Evolutionary conservation across 2,113 vertebrate species (phyloP), one percentile per base, ranked within the genome.

Genomic region (Salvator merianae): DNA sequence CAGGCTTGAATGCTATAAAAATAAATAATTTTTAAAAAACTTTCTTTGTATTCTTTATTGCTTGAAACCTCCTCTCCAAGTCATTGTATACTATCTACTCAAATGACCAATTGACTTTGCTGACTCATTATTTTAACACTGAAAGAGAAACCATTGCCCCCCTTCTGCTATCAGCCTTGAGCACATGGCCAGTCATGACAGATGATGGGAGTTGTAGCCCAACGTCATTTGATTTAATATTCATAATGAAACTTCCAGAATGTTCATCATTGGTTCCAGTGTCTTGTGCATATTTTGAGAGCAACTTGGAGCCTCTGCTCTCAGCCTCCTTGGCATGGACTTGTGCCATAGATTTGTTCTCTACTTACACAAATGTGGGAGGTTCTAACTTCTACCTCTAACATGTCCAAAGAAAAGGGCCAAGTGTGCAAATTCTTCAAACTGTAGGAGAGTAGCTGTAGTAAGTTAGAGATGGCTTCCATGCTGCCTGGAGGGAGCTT

Each of bases 271-370:
- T 28, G 0, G 14, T 6, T 5, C 28, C 38, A 47, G 40, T 69
- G 53, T 77, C 34, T 32, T 69, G 22, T 26, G n/a, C 59, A 28
- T 40, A 18, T 53, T 53, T 18, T 40, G 1, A 40, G 14, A 70
- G 28, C 36, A n/a, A 50, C 36, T n/a, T 50, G 26, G 10, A 22
- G 50, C 28, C 38, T 34, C 59, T 18, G 1, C 40, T 26, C 74
- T 13, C 70, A 26, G 40, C 28, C 66, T 78, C 59, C 50, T 28
- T 78, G n/a, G 26, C 10, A 18, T 32, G 50, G 5, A 3, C n/a
- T 9, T 84, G 28, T 38, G 30, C 70, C 73, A 84, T 77, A 69
- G 26, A 28, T 77, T 84, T 84, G 40, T 77, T 78, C 66, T 78
- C 3, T n/a, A 18, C 8, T 55, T 77, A 26, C 10, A 9, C 4